Base-by-base conservation (phyloP, 2,888 invertebrate genomes). In the Rapana venosa region DNA sequence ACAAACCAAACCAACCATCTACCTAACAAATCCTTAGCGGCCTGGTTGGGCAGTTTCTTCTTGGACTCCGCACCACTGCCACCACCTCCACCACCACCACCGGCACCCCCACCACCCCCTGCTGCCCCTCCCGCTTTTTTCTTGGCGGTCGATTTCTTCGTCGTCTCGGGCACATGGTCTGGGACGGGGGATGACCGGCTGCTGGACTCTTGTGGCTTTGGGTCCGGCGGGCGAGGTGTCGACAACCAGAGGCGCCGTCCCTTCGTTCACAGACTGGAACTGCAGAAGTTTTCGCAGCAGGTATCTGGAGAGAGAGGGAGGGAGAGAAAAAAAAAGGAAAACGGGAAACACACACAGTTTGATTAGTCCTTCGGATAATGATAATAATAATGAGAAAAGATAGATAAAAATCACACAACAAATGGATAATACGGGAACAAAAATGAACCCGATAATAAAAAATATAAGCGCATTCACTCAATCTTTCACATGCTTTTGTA, bases 261-360 rank as follows among this genome's bases (percentile, higher is more conserved):
- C 90, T 26, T 96, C 96, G 35, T 93, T 91, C 15, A 94, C 90
- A 0, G 95, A 94, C 92, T 96, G 96, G 89, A 95, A 95, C 90
- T 96, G 96, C 61, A 96, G 93, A 35, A 98, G 96, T 95, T 98
- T 98, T 92, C 97, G 97, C 58, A 98, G 96, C 83, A 98, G 96
- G 96, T 97, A 98, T 92, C 98, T 95, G 90, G 20, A 35, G 35
- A 22, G 74, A 30, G 74, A 26, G 74, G 11, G 74, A 30, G n/a
- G 8, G 47, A 47, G 47, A 47, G 47, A 47, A 8, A 47, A 8
- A 47, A 8, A 47, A 8, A 47, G 47, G 47, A 47, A 8, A 47
- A 47, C 4, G 8, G 47, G n/a, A n/a, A n/a, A n/a, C n/a, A n/a
- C n/a, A n/a, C n/a, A n/a, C n/a, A n/a, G n/a, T n/a, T n/a, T n/a